phyloP scores from a whole-genome alignment of 1,140 invertebrate species.

The Antheraea mylitta region DNA sequence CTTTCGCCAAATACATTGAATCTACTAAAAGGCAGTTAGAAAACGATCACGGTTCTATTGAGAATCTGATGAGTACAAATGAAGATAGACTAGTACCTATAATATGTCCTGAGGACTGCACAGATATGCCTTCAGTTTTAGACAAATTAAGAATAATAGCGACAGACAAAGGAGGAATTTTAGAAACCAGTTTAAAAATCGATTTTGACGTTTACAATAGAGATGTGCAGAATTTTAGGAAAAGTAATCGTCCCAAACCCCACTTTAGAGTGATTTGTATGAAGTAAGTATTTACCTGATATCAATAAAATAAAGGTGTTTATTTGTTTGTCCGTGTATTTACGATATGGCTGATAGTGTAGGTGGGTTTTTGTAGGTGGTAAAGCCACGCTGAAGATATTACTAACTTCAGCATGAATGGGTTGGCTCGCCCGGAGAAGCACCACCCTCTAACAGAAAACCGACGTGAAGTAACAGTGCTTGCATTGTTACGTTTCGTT shows the following conservation, averaged over 20 bases:
- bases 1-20: constrained; percentile 54
- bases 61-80: constrained; percentile 13
- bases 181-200: constrained; percentile 43
- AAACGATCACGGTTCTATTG: constrained; percentile 12
- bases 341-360: too few relatives aligned
- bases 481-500: too few relatives aligned
- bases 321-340: too few relatives aligned
- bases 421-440: too few relatives aligned
- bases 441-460: too few relatives aligned
- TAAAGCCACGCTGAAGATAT: too few relatives aligned
- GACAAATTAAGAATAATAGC: constrained; percentile 61
- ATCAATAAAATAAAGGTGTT: too few relatives aligned
- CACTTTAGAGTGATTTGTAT: constrained; percentile 63
- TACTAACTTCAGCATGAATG: too few relatives aligned
- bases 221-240: constrained; percentile 66
- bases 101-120: constrained; percentile 55
- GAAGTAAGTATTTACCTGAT: constrained; percentile 47
- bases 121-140: constrained; percentile 46
- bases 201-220: constrained; percentile 71
- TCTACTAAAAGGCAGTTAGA: constrained; percentile 43
- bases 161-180: constrained; percentile 26
- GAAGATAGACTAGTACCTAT: constrained; percentile 38
- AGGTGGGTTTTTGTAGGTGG: too few relatives aligned
- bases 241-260: constrained; percentile 54
- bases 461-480: too few relatives aligned